Conservation (phyloP, 2,113 vertebrate genomes). For the Upupa epops region DNA sequence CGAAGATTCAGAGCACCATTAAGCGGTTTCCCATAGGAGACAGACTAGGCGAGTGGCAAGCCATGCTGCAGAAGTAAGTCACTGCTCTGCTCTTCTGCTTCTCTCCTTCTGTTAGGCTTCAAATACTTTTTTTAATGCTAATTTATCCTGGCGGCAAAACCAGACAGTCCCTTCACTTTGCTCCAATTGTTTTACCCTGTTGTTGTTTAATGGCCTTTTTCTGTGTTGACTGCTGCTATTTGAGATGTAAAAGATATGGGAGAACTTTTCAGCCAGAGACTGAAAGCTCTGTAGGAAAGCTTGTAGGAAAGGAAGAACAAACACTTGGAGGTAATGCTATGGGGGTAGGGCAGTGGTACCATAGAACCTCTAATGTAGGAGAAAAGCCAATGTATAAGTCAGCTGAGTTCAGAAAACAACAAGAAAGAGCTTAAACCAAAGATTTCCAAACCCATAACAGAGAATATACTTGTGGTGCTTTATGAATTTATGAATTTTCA, state of each 20-base stretch:
- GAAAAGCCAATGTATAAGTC: not conserved
- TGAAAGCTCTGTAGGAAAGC: not conserved
- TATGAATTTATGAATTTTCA: not conserved
- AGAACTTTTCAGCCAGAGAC: not conserved
- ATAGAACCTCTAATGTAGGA: not conserved
- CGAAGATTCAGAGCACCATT: conserved; percentile 96
- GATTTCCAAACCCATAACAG: not conserved
- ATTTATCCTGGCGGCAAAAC: not conserved
- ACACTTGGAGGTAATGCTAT: not conserved
- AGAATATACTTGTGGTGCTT: not conserved
- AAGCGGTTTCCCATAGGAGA: conserved; percentile 94
- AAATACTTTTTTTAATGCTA: not conserved
- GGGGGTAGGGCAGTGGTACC: not conserved
- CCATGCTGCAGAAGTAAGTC: conserved; percentile 96
- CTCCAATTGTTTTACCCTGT: not conserved
- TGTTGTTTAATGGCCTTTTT: not conserved
- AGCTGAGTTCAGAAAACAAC: not conserved
- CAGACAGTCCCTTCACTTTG: not conserved
- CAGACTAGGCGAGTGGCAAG: conserved; percentile 95
- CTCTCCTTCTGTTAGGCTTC: not conserved
- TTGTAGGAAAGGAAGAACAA: not conserved
- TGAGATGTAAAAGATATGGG: not conserved
- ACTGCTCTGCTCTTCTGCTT: not conserved
- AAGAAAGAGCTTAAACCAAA: not conserved
- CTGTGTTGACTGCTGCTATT: not conserved